Percentiles rank a stretch among this genome's conserved stretches.
Conservation (phyloP, 2,797 vertebrate genomes). For the Enteromius paludinosus region DNA sequence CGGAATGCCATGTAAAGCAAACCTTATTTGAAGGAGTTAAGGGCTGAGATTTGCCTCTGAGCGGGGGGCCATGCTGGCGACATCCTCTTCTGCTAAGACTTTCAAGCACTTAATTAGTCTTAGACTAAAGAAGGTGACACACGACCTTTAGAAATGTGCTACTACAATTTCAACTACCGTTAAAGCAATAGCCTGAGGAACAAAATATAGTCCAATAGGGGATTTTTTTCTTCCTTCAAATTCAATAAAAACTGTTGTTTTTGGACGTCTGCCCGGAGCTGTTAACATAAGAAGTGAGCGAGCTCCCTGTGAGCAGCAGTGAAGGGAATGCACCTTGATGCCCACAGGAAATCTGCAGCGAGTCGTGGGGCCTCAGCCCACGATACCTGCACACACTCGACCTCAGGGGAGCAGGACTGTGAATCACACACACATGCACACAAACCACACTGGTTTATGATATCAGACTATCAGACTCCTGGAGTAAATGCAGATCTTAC, state of each 20-base stretch:
- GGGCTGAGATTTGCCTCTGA: constrained; percentile 50
- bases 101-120: constrained; percentile 70
- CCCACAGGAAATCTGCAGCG: constrained; percentile 73
- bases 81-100: constrained; percentile 46
- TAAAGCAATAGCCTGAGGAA: constrained; percentile 53
- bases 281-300: constrained; percentile 67
- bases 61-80: constrained; percentile 22
- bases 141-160: constrained; percentile 74
- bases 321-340: constrained; percentile 59
- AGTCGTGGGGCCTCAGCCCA: constrained; percentile 55
- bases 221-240: constrained; percentile 59
- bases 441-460: not conserved
- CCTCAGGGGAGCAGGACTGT: constrained; percentile 23
- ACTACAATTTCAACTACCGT: constrained; percentile 72
- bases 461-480: constrained; percentile 24
- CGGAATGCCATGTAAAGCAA: constrained; percentile 18
- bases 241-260: constrained; percentile 71
- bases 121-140: constrained; percentile 64
- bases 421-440: constrained; percentile 5
- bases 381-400: constrained; percentile 50
- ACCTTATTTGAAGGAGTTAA: constrained; percentile 41
- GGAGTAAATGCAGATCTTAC: not conserved
- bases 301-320: constrained; percentile 62
- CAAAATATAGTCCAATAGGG: constrained; percentile 48
- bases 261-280: constrained; percentile 72